These are phyloP conservation scores for Cephus sareptanus DNA, from an alignment of 2,888 invertebrate genomes.

Conservation along the genomic window DNA sequence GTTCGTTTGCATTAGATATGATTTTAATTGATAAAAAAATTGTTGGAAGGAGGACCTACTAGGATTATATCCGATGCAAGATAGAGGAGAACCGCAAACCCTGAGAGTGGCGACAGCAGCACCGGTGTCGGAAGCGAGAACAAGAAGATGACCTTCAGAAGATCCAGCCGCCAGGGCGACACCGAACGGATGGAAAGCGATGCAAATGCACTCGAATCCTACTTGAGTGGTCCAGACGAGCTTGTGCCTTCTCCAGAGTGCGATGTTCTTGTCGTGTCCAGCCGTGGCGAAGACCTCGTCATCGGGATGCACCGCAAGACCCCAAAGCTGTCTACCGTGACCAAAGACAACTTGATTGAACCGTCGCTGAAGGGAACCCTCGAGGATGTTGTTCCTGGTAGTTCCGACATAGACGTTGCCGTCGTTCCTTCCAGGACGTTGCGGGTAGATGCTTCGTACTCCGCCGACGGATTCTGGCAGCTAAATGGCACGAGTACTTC, in stretches of 20 bases:
- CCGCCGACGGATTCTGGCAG: constrained; percentile 90
- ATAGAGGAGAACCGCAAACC: constrained; percentile 88
- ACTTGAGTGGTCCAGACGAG: constrained; percentile 89
- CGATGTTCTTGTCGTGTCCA: constrained; percentile 90
- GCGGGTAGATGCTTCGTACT: constrained; percentile 88
- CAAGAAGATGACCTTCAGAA: constrained; percentile 87
- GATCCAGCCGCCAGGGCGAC: constrained; percentile 90
- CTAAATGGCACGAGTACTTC: constrained; percentile 66
- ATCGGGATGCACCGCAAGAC: constrained; percentile 89
- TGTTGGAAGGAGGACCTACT: constrained; percentile 69
- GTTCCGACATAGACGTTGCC: constrained; percentile 93
- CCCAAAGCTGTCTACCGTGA: constrained; percentile 88
- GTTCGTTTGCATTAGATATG: constrained; percentile 6
- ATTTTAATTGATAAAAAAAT: constrained; percentile 1
- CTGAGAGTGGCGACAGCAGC: constrained; percentile 85
- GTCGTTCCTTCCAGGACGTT: constrained; percentile 87
- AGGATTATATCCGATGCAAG: constrained; percentile 88
- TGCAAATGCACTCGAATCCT: constrained; percentile 88
- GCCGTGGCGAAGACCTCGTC: constrained; percentile 93
- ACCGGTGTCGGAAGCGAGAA: constrained; percentile 88
- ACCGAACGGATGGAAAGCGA: constrained; percentile 90
- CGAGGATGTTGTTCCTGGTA: constrained; percentile 87
- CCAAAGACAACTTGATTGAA: constrained; percentile 90
- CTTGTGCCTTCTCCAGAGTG: constrained; percentile 90
- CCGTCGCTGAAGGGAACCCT: constrained; percentile 88